These are phyloP conservation scores for Eurois occulta DNA, from an alignment of 2,888 invertebrate genomes.

Conservation along the genomic window DNA sequence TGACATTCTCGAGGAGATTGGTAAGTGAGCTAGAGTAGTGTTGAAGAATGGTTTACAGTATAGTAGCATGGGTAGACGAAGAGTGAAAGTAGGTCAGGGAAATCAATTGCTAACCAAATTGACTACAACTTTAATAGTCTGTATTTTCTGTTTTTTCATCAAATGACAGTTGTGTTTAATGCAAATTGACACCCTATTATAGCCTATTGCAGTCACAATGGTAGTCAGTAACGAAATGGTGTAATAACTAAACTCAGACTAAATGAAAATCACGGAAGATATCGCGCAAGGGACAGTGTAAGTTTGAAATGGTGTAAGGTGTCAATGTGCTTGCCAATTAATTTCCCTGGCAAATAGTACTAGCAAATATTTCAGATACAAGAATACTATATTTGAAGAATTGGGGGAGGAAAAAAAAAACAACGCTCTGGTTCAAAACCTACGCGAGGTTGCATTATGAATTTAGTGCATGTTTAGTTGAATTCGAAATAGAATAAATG, in stretches of 20 bases:
- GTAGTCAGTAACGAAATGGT: no score
- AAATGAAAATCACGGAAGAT: no score
- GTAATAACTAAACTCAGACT: no score
- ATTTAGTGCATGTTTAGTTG: conserved; percentile 1
- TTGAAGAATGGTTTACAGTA: conserved; percentile 48
- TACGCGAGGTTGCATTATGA: not conserved
- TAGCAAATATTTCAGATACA: not conserved
- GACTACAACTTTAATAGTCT: no score
- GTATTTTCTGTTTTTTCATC: no score
- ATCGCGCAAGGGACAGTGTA: no score
- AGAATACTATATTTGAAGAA: not conserved
- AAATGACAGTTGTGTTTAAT: no score
- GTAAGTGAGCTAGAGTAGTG: conserved; percentile 86
- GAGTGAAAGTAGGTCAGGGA: not conserved
- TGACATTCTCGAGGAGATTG: conserved; percentile 99
- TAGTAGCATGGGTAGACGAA: conserved; percentile 10
- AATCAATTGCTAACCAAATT: not conserved
- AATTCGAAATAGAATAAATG: not conserved
- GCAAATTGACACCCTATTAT: no score
- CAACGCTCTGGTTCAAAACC: not conserved
- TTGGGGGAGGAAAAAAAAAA: no score
- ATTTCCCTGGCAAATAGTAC: not conserved
- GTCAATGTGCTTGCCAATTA: no score
- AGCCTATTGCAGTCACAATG: no score
- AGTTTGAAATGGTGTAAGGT: no score